Conservation (phyloP, 2,888 invertebrate genomes). For the Ommatoiulus sabulosus region DNA sequence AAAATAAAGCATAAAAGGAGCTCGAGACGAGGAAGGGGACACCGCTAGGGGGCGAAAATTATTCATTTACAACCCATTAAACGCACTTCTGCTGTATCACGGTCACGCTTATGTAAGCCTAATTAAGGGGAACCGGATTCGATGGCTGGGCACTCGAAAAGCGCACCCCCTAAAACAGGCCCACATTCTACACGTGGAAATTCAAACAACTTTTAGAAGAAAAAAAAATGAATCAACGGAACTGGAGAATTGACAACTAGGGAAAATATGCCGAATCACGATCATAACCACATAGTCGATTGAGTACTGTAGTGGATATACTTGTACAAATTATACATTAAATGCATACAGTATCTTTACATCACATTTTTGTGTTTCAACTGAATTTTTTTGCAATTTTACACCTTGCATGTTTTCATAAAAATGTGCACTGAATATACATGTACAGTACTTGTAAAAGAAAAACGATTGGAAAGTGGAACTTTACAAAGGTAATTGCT, state of each 20-base stretch:
- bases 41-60: neutral
- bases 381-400: too few relatives aligned
- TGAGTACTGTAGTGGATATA: too few relatives aligned
- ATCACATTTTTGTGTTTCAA: too few relatives aligned
- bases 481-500: too few relatives aligned
- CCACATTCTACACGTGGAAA: neutral
- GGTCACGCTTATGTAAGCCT: slow-evolving; percentile 11
- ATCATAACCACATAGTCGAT: neutral
- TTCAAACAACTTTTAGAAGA: neutral
- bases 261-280: neutral
- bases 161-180: neutral
- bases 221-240: neutral
- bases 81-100: neutral
- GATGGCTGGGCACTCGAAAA: neutral
- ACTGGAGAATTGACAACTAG: too few relatives aligned
- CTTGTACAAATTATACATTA: too few relatives aligned
- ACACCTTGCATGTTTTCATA: too few relatives aligned
- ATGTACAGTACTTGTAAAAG: too few relatives aligned
- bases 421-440: too few relatives aligned
- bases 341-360: too few relatives aligned
- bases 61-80: slow-evolving; percentile 1
- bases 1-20: neutral
- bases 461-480: too few relatives aligned
- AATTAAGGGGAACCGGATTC: neutral
- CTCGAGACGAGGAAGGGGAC: neutral